phyloP scores from a whole-genome alignment of 2,797 vertebrate species.

The Arnoldichthys spilopterus region DNA sequence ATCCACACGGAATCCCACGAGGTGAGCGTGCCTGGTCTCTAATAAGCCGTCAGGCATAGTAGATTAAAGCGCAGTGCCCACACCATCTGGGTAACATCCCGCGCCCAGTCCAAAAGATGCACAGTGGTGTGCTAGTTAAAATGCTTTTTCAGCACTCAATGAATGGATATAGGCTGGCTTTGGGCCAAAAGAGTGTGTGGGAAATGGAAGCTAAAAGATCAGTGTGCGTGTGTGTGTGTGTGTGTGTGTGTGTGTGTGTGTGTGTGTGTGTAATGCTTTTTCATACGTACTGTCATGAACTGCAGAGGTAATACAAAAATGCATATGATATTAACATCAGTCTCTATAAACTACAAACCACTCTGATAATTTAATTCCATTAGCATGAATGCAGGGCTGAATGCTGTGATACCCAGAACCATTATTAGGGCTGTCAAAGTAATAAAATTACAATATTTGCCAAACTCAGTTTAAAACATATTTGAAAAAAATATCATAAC shows the following conservation, averaged over 20 bases:
- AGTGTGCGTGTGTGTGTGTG: conserved; percentile 11
- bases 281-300: not conserved
- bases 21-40: conserved; percentile 66
- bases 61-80: conserved; percentile 72
- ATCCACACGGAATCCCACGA: conserved; percentile 44
- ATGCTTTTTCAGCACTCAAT: conserved; percentile 19
- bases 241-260: not conserved
- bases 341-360: not conserved
- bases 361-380: not conserved
- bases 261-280: not conserved
- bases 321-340: not conserved
- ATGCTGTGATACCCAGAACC: not conserved
- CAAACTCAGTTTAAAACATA: no score
- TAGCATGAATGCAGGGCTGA: not conserved
- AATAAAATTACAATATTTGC: no score
- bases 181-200: conserved; percentile 23
- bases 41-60: conserved; percentile 70
- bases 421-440: no score
- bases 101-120: conserved; percentile 64
- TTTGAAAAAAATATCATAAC: no score
- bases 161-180: conserved; percentile 12
- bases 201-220: not conserved
- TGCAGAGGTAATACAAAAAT: not conserved
- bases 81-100: conserved; percentile 73
- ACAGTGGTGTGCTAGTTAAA: conserved; percentile 20